Evolutionary conservation across 2,113 vertebrate genomes (phyloP).

Genomic region (Larimichthys polyactis): DNA sequence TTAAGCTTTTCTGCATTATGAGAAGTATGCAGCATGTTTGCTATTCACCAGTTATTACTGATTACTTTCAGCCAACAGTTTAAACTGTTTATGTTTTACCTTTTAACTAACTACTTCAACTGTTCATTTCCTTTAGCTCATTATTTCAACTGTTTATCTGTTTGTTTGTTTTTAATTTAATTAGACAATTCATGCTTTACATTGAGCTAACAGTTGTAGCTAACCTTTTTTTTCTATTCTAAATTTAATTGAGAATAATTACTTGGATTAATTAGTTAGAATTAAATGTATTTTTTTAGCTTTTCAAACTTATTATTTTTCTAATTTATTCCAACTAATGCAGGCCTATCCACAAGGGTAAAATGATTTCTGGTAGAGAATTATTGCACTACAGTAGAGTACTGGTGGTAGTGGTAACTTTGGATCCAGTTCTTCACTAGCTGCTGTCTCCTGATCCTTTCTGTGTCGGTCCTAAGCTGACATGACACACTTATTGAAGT

Average conservation of each 20-base stretch:
- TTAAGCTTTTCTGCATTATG: not conserved
- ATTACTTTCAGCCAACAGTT: not conserved
- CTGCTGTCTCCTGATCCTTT: conserved; percentile 54
- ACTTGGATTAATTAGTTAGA: too few species aligned
- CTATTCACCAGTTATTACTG: too few species aligned
- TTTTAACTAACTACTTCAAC: too few species aligned
- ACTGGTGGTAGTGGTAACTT: conserved; percentile 13
- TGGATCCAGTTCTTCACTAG: conserved; percentile 48
- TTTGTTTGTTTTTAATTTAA: not conserved
- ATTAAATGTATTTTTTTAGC: too few species aligned
- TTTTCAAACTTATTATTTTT: not conserved
- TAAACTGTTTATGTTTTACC: too few species aligned
- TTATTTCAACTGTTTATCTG: not conserved
- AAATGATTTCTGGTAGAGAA: not conserved
- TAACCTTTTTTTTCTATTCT: not conserved
- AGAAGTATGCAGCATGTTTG: too few species aligned
- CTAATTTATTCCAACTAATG: not conserved
- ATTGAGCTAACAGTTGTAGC: too few species aligned
- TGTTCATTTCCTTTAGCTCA: not conserved
- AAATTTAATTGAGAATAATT: too few species aligned
- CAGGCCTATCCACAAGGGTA: not conserved
- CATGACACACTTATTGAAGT: conserved; percentile 77
- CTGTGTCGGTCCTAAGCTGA: conserved; percentile 72
- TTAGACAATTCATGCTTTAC: too few species aligned
- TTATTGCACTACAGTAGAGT: not conserved